Base-by-base conservation (phyloP, 2,888 invertebrate genomes). In the Harpalus rubripes region DNA sequence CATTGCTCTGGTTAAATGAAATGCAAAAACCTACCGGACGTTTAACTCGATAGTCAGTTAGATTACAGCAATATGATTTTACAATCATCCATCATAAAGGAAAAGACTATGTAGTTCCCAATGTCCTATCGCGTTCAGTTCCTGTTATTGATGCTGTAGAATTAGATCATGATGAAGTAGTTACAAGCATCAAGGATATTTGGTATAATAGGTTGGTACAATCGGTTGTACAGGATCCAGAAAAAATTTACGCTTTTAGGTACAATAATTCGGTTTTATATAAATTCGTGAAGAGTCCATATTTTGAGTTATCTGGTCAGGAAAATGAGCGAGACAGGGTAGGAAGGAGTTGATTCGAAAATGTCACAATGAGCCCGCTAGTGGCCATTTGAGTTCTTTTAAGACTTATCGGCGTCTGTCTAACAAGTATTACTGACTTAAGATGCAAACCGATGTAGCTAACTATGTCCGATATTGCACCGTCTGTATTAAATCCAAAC, bases 401-500 rank as follows among this genome's bases (percentile, higher is more conserved):
- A 22, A 22, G n/a, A n/a, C n/a, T n/a, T n/a, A n/a, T n/a, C n/a
- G n/a, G n/a, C n/a, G n/a, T n/a, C n/a, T n/a, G n/a, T n/a, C n/a
- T n/a, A n/a, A n/a, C n/a, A n/a, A n/a, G n/a, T n/a, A n/a, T n/a
- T n/a, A n/a, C n/a, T n/a, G n/a, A n/a, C n/a, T n/a, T n/a, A n/a
- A n/a, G n/a, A n/a, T n/a, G n/a, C n/a, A n/a, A n/a, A n/a, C n/a
- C n/a, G n/a, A n/a, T n/a, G n/a, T n/a, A n/a, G n/a, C n/a, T n/a
- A 22, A 56, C 0, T 89, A 87, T 72, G 87, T 89, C 0, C 63
- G 82, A 0, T 78, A 56, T 0, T 89, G 89, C 79, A 15, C 18
- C 0, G 59, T 81, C 0, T 89, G 89, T 80, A 83, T 87, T 7
- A 26, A 74, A 16, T 22, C 80, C 2, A 89, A 89, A 81, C 87